These are phyloP conservation scores for Illadopsis cleaveri DNA, from an alignment of 2,113 vertebrate species.

Conservation along the genomic window DNA sequence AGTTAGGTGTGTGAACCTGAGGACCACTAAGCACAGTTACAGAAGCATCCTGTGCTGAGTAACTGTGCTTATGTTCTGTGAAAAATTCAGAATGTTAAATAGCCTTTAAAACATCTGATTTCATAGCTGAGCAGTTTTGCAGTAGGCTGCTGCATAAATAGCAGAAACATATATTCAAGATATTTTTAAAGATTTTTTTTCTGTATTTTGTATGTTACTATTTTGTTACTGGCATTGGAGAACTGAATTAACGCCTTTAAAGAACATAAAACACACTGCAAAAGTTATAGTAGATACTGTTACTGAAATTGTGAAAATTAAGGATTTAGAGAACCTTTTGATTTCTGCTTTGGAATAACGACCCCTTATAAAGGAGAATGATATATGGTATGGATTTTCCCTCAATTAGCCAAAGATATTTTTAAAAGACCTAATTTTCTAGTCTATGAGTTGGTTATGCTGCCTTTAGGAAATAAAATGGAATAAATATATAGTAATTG, in stretches of 20 bases:
- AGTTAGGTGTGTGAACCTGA: background rate
- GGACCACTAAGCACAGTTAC: background rate
- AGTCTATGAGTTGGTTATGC: background rate
- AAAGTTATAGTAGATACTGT: background rate
- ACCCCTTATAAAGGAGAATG: background rate
- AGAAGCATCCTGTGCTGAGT: background rate
- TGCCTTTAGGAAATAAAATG: background rate
- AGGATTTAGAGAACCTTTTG: background rate
- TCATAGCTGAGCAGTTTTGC: background rate
- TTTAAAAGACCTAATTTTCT: background rate
- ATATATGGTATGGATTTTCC: background rate
- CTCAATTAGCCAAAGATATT: background rate
- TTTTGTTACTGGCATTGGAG: background rate
- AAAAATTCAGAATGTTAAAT: constrained; percentile 7
- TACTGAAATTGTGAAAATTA: background rate
- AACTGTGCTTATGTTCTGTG: background rate
- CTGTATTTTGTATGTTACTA: background rate
- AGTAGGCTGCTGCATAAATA: background rate
- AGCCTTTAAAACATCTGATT: constrained; percentile 46
- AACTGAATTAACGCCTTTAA: background rate
- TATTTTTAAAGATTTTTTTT: background rate
- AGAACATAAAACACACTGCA: background rate
- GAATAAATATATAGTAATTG: background rate
- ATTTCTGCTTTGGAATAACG: background rate
- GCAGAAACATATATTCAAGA: background rate